Evolutionary conservation across 2,113 vertebrate species (phyloP), one percentile per base, ranked within the genome.

Genomic region (Rhynchomys soricoides): DNA sequence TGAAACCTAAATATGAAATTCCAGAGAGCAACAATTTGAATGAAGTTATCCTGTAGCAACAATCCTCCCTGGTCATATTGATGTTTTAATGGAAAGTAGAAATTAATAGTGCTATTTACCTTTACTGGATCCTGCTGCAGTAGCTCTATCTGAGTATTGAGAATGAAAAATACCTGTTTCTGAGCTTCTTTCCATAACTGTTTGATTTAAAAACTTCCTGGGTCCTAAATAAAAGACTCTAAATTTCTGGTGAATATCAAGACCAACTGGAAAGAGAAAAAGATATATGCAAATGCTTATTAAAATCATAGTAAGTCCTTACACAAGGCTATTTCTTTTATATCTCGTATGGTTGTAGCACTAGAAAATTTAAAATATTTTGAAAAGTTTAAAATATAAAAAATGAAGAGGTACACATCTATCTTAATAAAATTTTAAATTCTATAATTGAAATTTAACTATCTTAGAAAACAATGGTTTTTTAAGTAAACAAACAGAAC

Each of bases 221-320:
- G 95, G 97, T 97, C 97, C 98, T 89, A 99, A 98, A 97, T 99
- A 99, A 98, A 98, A 99, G 68, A 98, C 98, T 37, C 97, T 99
- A 96, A 99, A 99, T 79, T 95, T 98, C 98, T 98, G 98, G 95
- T 99, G 99, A 98, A 99, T 98, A 98, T 99, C 99, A 92, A 99
- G 95, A 73, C 99, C 99, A 98, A 99, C 99, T 99, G 86, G 29
- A 82, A 75, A 94, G 98, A 96, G 34, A 92, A 96, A 96, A 85
- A 75, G 83, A 57, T 45, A 81, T 59, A 95, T 0, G 83, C 3
- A 97, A 97, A 70, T 87, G 64, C 64, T 97, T 96, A 52, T 95
- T 85, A 55, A 29, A 12, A 59, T 87, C 86, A n/a, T 81, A 66
- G 19, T 94, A 93, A 89, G 48, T 48, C 90, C 91, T 79, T 43